Percentiles rank a stretch among this genome's conserved stretches.
Evolutionary conservation across 2,113 vertebrate species (phyloP).

Genomic region (Salminus brasiliensis): DNA sequence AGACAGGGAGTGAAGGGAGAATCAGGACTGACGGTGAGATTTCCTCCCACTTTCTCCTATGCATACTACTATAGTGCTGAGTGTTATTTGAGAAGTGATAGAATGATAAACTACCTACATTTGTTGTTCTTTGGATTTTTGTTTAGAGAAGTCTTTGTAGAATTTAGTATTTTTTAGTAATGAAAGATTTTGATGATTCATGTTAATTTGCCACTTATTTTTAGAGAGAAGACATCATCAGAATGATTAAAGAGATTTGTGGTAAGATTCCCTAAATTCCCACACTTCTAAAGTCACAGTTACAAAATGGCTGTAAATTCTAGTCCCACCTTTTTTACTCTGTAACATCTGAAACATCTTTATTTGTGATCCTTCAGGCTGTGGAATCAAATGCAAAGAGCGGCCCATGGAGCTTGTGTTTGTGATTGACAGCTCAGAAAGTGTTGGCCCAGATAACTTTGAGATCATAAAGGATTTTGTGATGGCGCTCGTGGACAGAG

Average conservation of each 20-base stretch:
- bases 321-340: not conserved
- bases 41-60: not conserved
- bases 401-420: constrained; percentile 93
- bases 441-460: constrained; percentile 91
- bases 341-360: not conserved
- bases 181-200: not conserved
- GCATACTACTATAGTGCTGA: not conserved
- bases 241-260: constrained; percentile 90
- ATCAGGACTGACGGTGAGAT: constrained; percentile 84
- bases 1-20: constrained; percentile 83
- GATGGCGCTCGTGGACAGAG: constrained; percentile 84
- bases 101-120: no score
- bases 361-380: constrained; percentile 72
- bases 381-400: constrained; percentile 90
- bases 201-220: constrained; percentile 36
- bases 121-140: no score
- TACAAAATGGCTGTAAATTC: not conserved
- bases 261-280: constrained; percentile 65
- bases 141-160: no score
- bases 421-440: constrained; percentile 95
- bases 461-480: constrained; percentile 93
- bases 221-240: constrained; percentile 89
- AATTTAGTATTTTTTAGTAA: no score
- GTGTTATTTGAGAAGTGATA: not conserved
- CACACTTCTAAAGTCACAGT: not conserved